Evolutionary conservation across 2,888 invertebrate genomes (phyloP), one percentile per base, ranked within the genome.

Genomic region (Mechanitis messenoides): DNA sequence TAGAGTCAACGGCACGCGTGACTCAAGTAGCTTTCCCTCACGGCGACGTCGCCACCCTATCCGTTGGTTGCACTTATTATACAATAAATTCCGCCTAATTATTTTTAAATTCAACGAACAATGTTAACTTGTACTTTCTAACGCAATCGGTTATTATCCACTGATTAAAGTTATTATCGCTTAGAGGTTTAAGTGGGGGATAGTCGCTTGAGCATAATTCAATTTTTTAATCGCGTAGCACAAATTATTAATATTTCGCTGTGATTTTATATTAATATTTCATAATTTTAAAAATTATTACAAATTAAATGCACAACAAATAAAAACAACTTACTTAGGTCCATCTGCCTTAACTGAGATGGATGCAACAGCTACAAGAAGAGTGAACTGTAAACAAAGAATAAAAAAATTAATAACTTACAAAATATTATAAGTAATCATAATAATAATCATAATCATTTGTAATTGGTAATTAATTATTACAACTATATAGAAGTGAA

Each of bases 311-410:
- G 9, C 42, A 9, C 9, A 9, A 42, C 1, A 56, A 3, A 12
- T 20, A 12, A 9, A 38, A 50, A 46, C 12, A 31, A 87, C 88
- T 87, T 79, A 89, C 89, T 87, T 89, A 68, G 87, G 81, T 76
- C 81, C 85, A 77, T 87, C 88, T 78, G 88, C 87, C 78, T 77
- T 75, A 65, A 82, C 75, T 63, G 76, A 74, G 46, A 83, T 67
- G 61, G 79, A 82, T 72, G 83, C 81, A 76, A 85, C 85, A 81
- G 85, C 85, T 76, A 86, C 82, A 84, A 90, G 86, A 88, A 90
- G 83, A 80, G 83, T 79, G 80, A 87, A 87, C 89, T 90, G 85
- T 72, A 85, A 85, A 69, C 74, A 79, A 72, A 62, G 64, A 66
- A 74, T 47, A 63, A 54, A 9, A 61, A 7, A 53, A 31, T 33